Base-by-base conservation (phyloP, 2,888 invertebrate species). In the Apodemia duryi region DNA sequence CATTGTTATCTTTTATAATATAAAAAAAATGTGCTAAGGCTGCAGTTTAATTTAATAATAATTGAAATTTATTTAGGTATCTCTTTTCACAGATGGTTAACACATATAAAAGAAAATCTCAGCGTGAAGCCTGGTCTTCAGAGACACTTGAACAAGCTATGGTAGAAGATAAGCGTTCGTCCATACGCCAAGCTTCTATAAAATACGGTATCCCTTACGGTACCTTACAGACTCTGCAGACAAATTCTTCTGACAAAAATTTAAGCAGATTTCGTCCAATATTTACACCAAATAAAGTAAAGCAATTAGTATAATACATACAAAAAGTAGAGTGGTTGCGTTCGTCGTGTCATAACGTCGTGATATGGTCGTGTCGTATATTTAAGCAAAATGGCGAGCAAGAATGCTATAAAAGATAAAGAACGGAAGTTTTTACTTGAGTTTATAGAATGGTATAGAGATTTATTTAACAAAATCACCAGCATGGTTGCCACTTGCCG, bases 71-170 rank as follows among this genome's bases (percentile, higher is more conserved):
- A 51, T 51, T 51, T 51, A 51, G 13, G 13, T 51, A n/a, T 51
- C n/a, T 51, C n/a, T 51, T 51, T 51, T 51, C 51, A 51, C 51
- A 51, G n/a, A 51, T 51, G n/a, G n/a, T 51, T 13, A 13, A 51
- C 51, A 51, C 51, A 51, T 51, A 51, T 51, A 13, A 51, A n/a
- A 51, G 51, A 51, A 51, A 51, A 51, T 51, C 51, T 51, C 51
- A 51, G n/a, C 51, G n/a, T n/a, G 51, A n/a, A n/a, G 51, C 6
- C n/a, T 51, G 51, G 13, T 13, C 51, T 51, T 51, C n/a, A 13
- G 13, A 13, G 51, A 51, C 51, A 9, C 13, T 51, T 51, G n/a
- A 51, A 51, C 51, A 13, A 51, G 51, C 51, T 51, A 4, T 51
- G 51, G 51, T 1, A 51, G 51, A 51, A 51, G 51, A n/a, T 51